Evolutionary conservation across 2,113 vertebrate species (phyloP).

Genomic region (Lota lota): DNA sequence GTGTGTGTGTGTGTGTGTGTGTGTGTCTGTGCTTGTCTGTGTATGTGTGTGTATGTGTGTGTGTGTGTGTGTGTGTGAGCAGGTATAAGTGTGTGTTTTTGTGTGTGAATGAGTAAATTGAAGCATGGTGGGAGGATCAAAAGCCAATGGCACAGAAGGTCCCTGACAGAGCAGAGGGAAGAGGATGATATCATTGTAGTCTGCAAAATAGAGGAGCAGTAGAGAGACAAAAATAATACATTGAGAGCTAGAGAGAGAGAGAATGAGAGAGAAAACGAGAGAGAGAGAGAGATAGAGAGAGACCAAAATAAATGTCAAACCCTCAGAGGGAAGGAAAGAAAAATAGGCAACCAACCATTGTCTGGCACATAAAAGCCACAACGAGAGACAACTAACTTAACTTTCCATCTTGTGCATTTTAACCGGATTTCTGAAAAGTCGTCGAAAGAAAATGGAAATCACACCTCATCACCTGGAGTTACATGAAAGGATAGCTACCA

Average conservation of each 20-base stretch:
- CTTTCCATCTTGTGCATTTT: no score
- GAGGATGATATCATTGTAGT: constrained; percentile 28
- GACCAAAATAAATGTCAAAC: constrained; percentile 39
- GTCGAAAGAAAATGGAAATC: no score
- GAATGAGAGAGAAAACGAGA: not conserved
- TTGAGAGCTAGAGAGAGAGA: not conserved
- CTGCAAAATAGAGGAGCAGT: not conserved
- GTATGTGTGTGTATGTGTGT: not conserved
- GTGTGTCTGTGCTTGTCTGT: no score
- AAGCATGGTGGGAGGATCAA: constrained; percentile 15
- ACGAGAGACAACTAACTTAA: no score
- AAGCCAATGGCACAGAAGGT: constrained; percentile 39
- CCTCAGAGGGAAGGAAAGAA: constrained; percentile 3
- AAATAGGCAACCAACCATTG: constrained; percentile 1
- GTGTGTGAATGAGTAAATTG: not conserved
- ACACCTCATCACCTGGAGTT: no score
- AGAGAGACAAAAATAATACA: no score
- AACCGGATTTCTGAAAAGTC: no score
- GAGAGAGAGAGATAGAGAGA: not conserved
- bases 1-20: constrained; percentile 1
- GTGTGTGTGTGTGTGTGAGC: not conserved
- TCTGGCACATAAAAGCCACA: no score
- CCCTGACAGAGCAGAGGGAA: constrained; percentile 30
- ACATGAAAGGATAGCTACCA: no score
- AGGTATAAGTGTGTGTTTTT: not conserved